Conservation (phyloP, 2,113 vertebrate genomes). For the Limnothrissa miodon region DNA sequence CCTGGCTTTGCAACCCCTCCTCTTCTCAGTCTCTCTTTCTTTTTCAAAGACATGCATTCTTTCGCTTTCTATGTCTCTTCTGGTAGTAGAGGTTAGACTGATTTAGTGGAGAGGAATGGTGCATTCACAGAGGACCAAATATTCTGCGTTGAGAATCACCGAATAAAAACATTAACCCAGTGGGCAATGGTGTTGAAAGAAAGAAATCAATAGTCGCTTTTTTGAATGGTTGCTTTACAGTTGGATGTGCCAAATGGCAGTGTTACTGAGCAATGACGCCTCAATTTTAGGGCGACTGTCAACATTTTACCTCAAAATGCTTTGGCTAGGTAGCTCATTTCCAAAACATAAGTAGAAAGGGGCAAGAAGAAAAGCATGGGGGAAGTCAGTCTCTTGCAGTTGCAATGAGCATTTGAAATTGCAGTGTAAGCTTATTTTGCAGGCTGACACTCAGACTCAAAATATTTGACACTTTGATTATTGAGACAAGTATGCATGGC, state of each 20-base stretch:
- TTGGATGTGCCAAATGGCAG: not conserved
- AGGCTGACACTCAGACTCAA: not conserved
- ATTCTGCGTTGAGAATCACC: not conserved
- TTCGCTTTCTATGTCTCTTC: not conserved
- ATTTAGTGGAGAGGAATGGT: conserved; percentile 34
- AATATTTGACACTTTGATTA: too few species aligned
- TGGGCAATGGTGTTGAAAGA: not conserved
- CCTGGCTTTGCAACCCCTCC: not conserved
- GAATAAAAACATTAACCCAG: conserved; percentile 15
- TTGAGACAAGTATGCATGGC: not conserved
- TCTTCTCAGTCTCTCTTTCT: not conserved
- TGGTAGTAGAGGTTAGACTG: conserved; percentile 62
- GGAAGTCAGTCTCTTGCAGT: not conserved
- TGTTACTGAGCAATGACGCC: not conserved
- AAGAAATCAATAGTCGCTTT: conserved; percentile 29
- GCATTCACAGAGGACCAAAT: conserved; percentile 36
- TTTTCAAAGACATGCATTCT: not conserved
- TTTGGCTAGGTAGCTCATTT: not conserved
- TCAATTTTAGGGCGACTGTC: not conserved
- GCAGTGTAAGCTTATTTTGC: not conserved
- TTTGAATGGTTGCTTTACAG: not conserved
- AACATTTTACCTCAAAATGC: not conserved
- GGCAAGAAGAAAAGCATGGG: not conserved
- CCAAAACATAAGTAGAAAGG: not conserved
- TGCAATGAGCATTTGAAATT: not conserved